A percentile compares a stretch with the other conserved stretches of the same genome.
Conservation (phyloP, 30 jellyfish, hydroid and myxozoan genomes). For the Aurelia aurita complex sp. Pacific region DNA sequence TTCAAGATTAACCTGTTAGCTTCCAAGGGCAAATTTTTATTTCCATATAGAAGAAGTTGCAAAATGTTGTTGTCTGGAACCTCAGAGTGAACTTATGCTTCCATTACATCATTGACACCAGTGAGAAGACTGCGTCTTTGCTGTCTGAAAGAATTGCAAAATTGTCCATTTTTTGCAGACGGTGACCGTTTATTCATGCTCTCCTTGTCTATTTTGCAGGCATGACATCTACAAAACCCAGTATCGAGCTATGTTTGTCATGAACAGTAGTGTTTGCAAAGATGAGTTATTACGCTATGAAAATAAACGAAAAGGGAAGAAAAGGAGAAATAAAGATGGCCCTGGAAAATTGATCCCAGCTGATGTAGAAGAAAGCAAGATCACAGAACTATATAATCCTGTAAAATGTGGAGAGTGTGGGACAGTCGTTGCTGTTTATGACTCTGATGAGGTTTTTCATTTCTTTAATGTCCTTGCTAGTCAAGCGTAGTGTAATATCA, state of each 20-base stretch:
- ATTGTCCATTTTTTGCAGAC: no score
- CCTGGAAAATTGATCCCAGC: constrained; percentile 74
- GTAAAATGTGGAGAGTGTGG: constrained; percentile 86
- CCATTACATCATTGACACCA: no score
- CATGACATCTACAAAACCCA: constrained; percentile 88
- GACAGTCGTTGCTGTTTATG: constrained; percentile 91
- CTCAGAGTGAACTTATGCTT: no score
- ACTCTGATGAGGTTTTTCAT: constrained; percentile 87
- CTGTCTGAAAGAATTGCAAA: no score
- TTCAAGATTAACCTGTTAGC: no score
- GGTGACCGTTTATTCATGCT: no score
- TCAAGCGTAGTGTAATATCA: constrained; percentile 49
- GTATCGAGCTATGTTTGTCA: constrained; percentile 98
- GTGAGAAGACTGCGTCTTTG: no score
- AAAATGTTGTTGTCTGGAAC: no score
- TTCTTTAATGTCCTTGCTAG: constrained; percentile 90
- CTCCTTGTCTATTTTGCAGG: constrained; percentile 25
- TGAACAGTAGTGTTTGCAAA: constrained; percentile 69
- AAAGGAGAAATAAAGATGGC: constrained; percentile 46
- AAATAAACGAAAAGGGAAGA: constrained; percentile 54
- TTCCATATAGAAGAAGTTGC: no score
- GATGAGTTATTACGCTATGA: constrained; percentile 83
- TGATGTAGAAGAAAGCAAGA: background rate
- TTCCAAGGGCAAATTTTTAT: no score
- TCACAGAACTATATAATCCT: constrained; percentile 68